Percentiles rank a stretch among this genome's conserved stretches.
phyloP scores from a whole-genome alignment of 2,113 vertebrate genomes.

The Empidonax traillii region DNA sequence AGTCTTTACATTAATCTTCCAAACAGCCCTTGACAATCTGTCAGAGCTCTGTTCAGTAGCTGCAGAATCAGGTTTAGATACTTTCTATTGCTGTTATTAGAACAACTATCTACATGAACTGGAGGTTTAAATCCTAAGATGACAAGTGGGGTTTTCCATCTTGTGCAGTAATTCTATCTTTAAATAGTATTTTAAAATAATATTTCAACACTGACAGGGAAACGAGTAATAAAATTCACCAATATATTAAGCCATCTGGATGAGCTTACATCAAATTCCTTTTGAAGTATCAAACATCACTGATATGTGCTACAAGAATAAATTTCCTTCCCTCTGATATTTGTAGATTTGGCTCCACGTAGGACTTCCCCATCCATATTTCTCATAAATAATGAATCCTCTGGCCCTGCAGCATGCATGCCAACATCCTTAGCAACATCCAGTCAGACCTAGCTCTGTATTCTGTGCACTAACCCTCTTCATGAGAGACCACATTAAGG shows the following conservation, averaged over 20 bases:
- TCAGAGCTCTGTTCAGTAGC: neutral
- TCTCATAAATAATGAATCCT: neutral
- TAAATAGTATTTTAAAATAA: neutral
- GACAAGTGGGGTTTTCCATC: neutral
- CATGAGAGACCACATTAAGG: neutral
- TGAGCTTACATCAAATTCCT: neutral
- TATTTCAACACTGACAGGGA: neutral
- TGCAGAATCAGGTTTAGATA: neutral
- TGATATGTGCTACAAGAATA: neutral
- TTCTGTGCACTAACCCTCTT: neutral
- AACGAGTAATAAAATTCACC: neutral
- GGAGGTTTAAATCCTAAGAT: neutral
- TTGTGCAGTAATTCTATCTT: neutral
- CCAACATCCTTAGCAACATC: neutral
- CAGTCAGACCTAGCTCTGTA: neutral
- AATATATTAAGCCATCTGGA: constrained; percentile 10
- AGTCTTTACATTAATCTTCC: neutral
- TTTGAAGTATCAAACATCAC: neutral
- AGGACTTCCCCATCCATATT: neutral
- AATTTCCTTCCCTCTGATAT: neutral
- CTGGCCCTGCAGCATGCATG: neutral
- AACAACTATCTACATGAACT: neutral
- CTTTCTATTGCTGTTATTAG: neutral
- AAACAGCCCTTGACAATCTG: neutral
- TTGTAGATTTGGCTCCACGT: neutral